These are phyloP conservation scores for Suncus etruscus DNA, from an alignment of 2,113 vertebrate genomes.

Conservation along the genomic window DNA sequence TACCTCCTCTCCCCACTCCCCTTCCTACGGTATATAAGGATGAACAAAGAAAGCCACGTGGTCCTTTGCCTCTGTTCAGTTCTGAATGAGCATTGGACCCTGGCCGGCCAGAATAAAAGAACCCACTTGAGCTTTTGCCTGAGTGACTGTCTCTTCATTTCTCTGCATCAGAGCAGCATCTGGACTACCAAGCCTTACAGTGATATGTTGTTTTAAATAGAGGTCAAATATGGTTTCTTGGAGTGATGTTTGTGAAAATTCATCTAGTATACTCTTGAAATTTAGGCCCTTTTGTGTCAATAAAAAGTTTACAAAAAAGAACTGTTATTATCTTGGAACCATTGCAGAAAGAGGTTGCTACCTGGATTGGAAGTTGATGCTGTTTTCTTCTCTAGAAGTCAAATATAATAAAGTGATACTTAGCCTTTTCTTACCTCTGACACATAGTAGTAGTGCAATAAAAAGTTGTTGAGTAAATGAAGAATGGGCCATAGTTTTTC, in stretches of 20 bases:
- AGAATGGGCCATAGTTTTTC: constrained; percentile 29
- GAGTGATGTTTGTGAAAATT: not conserved
- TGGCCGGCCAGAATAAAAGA: too few relatives aligned
- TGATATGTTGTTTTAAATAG: not conserved
- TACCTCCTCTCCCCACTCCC: too few relatives aligned
- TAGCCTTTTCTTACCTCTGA: not conserved
- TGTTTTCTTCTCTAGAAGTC: not conserved
- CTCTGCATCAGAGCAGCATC: too few relatives aligned
- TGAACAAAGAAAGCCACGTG: too few relatives aligned
- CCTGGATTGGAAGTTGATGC: not conserved
- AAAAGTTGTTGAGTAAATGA: constrained; percentile 37
- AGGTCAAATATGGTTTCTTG: not conserved
- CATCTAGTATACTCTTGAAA: not conserved
- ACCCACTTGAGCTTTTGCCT: too few relatives aligned
- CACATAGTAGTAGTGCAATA: not conserved
- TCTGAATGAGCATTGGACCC: too few relatives aligned
- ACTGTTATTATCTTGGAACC: not conserved
- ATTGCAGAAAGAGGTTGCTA: not conserved
- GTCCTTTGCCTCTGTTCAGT: too few relatives aligned
- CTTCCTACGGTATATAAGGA: too few relatives aligned
- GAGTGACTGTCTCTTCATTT: too few relatives aligned
- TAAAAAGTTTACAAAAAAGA: constrained; percentile 21
- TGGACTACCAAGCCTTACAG: too few relatives aligned
- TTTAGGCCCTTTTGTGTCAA: not conserved
- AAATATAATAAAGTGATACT: constrained; percentile 9